phyloP scores from a whole-genome alignment of 1,140 invertebrate species.

The Orius insidiosus region DNA sequence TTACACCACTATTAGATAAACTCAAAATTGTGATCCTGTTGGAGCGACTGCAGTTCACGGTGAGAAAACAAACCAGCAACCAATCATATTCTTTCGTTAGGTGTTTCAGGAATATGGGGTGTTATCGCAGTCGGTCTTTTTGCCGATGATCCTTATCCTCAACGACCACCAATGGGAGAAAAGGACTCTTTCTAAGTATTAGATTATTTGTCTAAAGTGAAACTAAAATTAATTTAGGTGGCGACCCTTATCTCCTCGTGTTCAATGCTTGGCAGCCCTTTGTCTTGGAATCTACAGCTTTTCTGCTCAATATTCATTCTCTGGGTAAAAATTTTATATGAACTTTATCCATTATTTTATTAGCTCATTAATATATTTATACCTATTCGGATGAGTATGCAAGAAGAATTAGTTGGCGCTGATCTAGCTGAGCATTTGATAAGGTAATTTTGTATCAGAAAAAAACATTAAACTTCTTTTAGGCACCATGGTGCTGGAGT shows the following conservation, averaged over 20 bases:
- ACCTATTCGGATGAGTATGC: constrained; percentile 63
- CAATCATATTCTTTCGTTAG: constrained; percentile 2
- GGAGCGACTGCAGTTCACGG: constrained; percentile 79
- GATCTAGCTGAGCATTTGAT: constrained; percentile 76
- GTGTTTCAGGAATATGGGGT: constrained; percentile 50
- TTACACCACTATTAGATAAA: constrained; percentile 54
- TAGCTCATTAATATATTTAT: constrained; percentile 56
- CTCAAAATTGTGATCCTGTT: constrained; percentile 72
- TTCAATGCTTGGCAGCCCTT: constrained; percentile 54
- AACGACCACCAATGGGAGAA: constrained; percentile 54
- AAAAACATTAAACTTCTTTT: constrained; percentile 26
- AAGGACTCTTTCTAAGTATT: constrained; percentile 63
- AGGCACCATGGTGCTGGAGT: constrained; percentile 34
- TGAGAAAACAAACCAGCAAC: too few relatives aligned
- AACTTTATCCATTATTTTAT: constrained; percentile 3
- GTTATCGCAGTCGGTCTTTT: constrained; percentile 78
- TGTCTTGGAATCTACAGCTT: constrained; percentile 57
- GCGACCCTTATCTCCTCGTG: constrained; percentile 67
- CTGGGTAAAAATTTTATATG: constrained; percentile 33
- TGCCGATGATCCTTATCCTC: constrained; percentile 67
- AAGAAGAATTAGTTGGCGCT: constrained; percentile 71
- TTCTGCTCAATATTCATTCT: constrained; percentile 47
- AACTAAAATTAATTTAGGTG: too few relatives aligned
- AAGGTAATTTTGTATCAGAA: constrained; percentile 22
- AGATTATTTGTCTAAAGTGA: constrained; percentile 39